A percentile compares a stretch with the other conserved stretches of the same genome.
Evolutionary conservation across 2,797 vertebrate genomes (phyloP).

Genomic region (Geotria australis): DNA sequence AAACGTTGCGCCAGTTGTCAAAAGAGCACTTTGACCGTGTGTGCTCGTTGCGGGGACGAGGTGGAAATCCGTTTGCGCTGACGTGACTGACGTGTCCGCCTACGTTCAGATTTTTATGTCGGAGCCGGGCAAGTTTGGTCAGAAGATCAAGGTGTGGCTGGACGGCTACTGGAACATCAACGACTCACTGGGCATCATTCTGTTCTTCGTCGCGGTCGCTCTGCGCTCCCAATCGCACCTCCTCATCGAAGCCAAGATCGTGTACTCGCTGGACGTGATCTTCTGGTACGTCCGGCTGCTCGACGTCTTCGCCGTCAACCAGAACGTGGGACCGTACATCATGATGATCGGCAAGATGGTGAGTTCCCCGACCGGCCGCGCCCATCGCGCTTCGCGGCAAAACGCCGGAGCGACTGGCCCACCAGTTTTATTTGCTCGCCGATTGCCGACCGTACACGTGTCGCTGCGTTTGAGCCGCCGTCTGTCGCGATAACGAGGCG

Average conservation of each 20-base stretch:
- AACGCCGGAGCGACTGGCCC: too few species aligned
- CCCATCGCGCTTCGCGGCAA: too few species aligned
- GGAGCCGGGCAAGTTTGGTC: slow-evolving; percentile 45
- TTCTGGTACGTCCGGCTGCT: slow-evolving; percentile 74
- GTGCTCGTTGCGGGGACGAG: too few species aligned
- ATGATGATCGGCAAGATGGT: slow-evolving; percentile 98
- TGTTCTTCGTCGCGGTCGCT: slow-evolving; percentile 41
- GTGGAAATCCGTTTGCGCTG: too few species aligned
- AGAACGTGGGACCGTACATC: slow-evolving; percentile 69
- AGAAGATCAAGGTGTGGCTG: slow-evolving; percentile 83
- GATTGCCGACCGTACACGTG: too few species aligned
- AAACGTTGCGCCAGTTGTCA: too few species aligned
- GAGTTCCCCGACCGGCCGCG: slow-evolving; percentile 4
- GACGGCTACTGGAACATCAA: slow-evolving; percentile 88
- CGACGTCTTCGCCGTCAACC: slow-evolving; percentile 78
- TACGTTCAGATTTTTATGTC: slow-evolving; percentile 37
- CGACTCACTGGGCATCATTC: slow-evolving; percentile 43
- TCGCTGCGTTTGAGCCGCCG: too few species aligned
- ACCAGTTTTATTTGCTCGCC: too few species aligned
- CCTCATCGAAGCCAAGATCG: slow-evolving; percentile 21
- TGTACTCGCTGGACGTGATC: slow-evolving; percentile 79
- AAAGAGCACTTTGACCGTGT: too few species aligned
- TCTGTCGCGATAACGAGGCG: too few species aligned
- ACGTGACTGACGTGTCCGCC: too few species aligned
- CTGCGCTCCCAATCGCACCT: slow-evolving; percentile 28